These are phyloP conservation scores for Brachionus plicatilis DNA, from an alignment of 1,140 invertebrate species.

Conservation along the genomic window DNA sequence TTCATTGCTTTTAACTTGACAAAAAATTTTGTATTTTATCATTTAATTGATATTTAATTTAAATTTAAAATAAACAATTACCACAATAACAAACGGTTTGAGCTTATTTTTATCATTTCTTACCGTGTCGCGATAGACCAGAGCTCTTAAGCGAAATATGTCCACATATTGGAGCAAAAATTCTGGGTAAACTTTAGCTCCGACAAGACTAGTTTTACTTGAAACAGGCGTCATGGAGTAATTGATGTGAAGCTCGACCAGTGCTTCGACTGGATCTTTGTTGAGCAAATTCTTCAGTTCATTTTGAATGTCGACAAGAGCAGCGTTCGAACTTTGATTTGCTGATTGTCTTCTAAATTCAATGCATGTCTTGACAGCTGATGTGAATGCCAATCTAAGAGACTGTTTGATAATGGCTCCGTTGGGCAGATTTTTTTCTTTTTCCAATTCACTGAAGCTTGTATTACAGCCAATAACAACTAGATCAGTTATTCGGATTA, in stretches of 20 bases:
- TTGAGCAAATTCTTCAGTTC: not conserved
- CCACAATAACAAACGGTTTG: conserved; percentile 33
- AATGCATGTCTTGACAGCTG: not conserved
- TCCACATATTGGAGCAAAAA: conserved; percentile 97
- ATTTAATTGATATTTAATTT: no score
- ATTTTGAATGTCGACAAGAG: not conserved
- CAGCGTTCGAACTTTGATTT: not conserved
- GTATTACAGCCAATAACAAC: conserved; percentile 93
- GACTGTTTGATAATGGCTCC: conserved; percentile 95
- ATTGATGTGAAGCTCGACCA: conserved; percentile 29
- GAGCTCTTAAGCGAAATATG: conserved; percentile 88
- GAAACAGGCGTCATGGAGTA: not conserved
- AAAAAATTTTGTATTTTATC: no score
- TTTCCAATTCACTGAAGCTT: conserved; percentile 94
- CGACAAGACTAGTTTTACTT: conserved; percentile 64
- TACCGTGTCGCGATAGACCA: conserved; percentile 98
- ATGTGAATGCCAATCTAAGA: conserved; percentile 64
- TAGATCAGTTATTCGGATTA: conserved; percentile 96
- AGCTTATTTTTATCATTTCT: conserved; percentile 54
- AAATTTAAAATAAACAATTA: not conserved
- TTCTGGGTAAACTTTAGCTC: conserved; percentile 90
- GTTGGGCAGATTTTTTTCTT: conserved; percentile 99
- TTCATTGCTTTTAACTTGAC: no score
- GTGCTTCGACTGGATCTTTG: conserved; percentile 28
- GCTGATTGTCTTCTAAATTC: not conserved